phyloP scores from a whole-genome alignment of 2,797 vertebrate species.

The Microchirus variegatus region DNA sequence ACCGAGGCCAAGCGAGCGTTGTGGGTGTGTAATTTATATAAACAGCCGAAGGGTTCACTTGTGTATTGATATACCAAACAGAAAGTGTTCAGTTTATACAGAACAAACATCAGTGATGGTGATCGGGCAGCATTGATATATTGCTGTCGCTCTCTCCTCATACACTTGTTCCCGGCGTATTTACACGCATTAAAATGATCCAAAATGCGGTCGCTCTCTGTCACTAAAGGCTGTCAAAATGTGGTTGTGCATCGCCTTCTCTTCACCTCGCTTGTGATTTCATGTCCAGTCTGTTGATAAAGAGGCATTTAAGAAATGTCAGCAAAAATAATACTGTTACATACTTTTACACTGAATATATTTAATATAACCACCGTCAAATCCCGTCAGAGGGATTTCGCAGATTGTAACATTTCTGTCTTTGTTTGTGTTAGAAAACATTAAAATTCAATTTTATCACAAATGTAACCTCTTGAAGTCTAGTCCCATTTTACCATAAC shows the following conservation, averaged over 20 bases:
- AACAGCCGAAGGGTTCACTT: slow-evolving; percentile 26
- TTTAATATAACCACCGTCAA: slow-evolving; percentile 18
- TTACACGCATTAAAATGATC: slow-evolving; percentile 19
- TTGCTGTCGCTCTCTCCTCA: not conserved
- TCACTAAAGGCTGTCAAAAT: not conserved
- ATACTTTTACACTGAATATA: slow-evolving; percentile 21
- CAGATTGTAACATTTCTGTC: slow-evolving; percentile 11
- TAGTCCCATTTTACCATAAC: slow-evolving; percentile 83
- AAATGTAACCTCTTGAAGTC: slow-evolving; percentile 8
- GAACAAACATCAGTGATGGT: slow-evolving; percentile 19
- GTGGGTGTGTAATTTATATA: slow-evolving; percentile 52
- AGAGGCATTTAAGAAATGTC: slow-evolving; percentile 24
- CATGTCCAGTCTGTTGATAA: not conserved
- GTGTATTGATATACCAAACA: slow-evolving; percentile 13
- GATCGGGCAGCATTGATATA: slow-evolving; percentile 12
- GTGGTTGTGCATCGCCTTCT: slow-evolving; percentile 5
- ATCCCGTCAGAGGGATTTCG: slow-evolving; percentile 12
- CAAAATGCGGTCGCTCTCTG: not conserved
- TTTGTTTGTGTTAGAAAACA: slow-evolving; percentile 29
- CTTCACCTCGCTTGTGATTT: not conserved
- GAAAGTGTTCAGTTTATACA: slow-evolving; percentile 19
- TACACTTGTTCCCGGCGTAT: slow-evolving; percentile 1
- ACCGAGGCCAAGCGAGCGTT: slow-evolving; percentile 42
- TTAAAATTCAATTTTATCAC: slow-evolving; percentile 15
- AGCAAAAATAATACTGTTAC: slow-evolving; percentile 25